A percentile compares a stretch with the other conserved stretches of the same genome.
Conservation (phyloP, 2,888 invertebrate genomes). For the Halocaridina rubra region DNA sequence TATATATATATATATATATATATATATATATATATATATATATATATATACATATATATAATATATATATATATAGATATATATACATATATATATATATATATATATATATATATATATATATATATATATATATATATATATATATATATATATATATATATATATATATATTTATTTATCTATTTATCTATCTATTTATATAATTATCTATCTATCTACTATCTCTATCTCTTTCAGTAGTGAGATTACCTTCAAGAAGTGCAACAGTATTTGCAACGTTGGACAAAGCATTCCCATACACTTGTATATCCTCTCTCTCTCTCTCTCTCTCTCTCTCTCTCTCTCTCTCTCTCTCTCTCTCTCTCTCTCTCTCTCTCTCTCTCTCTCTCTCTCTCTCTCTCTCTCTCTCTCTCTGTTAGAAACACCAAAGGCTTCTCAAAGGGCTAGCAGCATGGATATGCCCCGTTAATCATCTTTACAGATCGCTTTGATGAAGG, state of each 20-base stretch:
- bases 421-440: no score
- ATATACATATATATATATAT: no score
- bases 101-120: neutral
- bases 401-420: neutral
- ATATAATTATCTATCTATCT: no score
- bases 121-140: neutral
- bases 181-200: no score
- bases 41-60: neutral
- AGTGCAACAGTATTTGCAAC: no score
- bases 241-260: neutral
- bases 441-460: no score
- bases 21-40: neutral
- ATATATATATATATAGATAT: no score
- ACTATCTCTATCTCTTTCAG: neutral
- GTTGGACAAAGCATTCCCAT: no score
- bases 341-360: neutral
- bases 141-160: neutral
- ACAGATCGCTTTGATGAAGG: no score
- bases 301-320: no score
- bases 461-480: no score
- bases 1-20: no score
- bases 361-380: neutral
- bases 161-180: neutral
- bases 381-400: conserved; percentile 4
- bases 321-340: neutral